These are phyloP conservation scores for Crossocerus cetratus DNA, from an alignment of 2,888 invertebrate genomes.

Conservation along the genomic window DNA sequence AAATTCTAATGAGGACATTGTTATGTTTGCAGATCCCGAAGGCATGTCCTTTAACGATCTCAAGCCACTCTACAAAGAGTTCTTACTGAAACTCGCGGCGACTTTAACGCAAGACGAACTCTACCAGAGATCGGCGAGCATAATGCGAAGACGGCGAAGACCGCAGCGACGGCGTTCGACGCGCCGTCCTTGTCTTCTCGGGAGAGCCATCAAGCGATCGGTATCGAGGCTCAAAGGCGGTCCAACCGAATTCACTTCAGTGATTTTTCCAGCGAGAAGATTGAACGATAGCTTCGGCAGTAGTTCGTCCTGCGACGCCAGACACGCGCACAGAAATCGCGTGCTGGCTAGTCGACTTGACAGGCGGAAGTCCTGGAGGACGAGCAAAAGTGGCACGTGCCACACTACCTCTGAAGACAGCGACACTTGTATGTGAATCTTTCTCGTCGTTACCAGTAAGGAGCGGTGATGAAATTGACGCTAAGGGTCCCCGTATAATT, in stretches of 20 bases:
- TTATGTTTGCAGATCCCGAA: conserved; percentile 82
- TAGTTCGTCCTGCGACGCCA: conserved; percentile 73
- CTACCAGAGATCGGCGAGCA: conserved; percentile 92
- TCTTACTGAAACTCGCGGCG: conserved; percentile 90
- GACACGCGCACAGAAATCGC: conserved; percentile 69
- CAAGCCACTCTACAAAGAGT: conserved; percentile 94
- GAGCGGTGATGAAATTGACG: background rate
- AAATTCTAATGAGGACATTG: background rate
- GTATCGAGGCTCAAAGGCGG: conserved; percentile 72
- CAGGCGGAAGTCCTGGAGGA: conserved; percentile 65
- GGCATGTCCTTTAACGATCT: conserved; percentile 96
- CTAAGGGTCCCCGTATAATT: background rate
- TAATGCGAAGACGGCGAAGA: conserved; percentile 84
- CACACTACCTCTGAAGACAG: conserved; percentile 75
- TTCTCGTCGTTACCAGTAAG: background rate
- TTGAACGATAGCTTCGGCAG: conserved; percentile 74
- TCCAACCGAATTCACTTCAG: conserved; percentile 76
- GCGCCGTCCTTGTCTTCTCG: conserved; percentile 69
- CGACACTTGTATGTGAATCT: conserved; percentile 69
- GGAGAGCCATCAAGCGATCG: conserved; percentile 74
- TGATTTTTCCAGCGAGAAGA: conserved; percentile 74
- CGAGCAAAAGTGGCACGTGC: conserved; percentile 57
- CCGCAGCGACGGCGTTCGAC: conserved; percentile 71
- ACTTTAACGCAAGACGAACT: conserved; percentile 95
- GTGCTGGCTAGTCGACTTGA: conserved; percentile 69